Conservation (phyloP, 1,140 invertebrate species). For the Heliothis subflexa region DNA sequence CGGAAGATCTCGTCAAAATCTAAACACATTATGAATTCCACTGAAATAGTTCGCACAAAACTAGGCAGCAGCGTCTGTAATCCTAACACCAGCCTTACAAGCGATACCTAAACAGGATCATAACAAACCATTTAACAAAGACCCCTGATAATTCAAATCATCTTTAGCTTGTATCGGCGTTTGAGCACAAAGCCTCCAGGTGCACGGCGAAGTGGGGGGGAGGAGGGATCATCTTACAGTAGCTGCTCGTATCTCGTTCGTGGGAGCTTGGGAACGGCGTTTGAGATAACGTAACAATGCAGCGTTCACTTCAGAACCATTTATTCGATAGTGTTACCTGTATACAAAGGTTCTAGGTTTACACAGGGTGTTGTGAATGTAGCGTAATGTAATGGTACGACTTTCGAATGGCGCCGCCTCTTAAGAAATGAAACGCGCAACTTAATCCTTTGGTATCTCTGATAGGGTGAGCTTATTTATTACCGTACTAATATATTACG, state of each 20-base stretch:
- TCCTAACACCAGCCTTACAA: slow-evolving; percentile 4
- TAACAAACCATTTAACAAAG: slow-evolving; percentile 58
- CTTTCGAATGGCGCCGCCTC: slow-evolving; percentile 29
- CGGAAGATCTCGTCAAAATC: too few species aligned
- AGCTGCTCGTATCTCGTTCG: slow-evolving; percentile 57
- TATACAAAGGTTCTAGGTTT: slow-evolving; percentile 62
- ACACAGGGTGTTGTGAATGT: slow-evolving; percentile 32
- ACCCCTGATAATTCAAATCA: slow-evolving; percentile 60
- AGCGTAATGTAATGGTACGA: slow-evolving; percentile 35
- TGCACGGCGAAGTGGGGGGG: slow-evolving; percentile 22
- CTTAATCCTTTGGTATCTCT: slow-evolving; percentile 17
- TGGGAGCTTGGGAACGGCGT: slow-evolving; percentile 54
- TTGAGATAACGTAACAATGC: slow-evolving; percentile 77
- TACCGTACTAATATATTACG: neutral
- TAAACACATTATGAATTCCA: neutral
- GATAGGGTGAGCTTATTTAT: slow-evolving; percentile 20
- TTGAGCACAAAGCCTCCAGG: slow-evolving; percentile 49
- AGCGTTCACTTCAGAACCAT: slow-evolving; percentile 67
- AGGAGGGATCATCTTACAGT: slow-evolving; percentile 63
- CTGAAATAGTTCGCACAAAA: slow-evolving; percentile 24
- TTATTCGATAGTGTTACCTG: slow-evolving; percentile 71
- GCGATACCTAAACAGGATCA: slow-evolving; percentile 41
- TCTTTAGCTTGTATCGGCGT: slow-evolving; percentile 53
- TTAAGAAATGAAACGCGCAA: slow-evolving; percentile 29
- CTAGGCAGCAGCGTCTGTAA: slow-evolving; percentile 4